These are phyloP conservation scores for Halcyon chelicuti DNA, from an alignment of 2,797 vertebrate genomes.

Conservation along the genomic window DNA sequence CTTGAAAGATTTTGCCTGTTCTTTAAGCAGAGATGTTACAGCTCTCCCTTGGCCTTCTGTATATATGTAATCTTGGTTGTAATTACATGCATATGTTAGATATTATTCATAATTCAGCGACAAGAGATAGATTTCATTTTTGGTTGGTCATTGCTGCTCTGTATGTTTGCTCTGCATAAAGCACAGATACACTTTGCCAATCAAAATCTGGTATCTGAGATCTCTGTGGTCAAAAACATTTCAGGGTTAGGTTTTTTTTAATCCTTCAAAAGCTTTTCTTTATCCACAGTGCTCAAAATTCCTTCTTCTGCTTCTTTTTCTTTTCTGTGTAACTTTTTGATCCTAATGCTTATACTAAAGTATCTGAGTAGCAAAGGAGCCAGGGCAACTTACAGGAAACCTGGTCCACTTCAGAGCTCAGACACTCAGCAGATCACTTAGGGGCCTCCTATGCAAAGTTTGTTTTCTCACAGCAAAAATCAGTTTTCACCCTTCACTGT, in stretches of 20 bases:
- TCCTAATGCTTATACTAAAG: background rate
- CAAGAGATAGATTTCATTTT: background rate
- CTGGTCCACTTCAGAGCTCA: background rate
- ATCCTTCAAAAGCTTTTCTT: background rate
- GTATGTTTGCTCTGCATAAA: background rate
- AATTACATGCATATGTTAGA: conserved; percentile 26
- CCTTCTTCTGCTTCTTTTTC: background rate
- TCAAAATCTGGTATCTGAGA: background rate
- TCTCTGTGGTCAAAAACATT: background rate
- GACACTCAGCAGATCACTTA: background rate
- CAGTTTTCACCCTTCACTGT: background rate
- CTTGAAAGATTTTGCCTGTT: background rate
- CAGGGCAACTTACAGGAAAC: background rate
- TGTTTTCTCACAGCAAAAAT: background rate
- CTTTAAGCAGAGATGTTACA: background rate
- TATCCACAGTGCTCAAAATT: background rate
- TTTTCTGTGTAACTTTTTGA: background rate
- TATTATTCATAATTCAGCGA: conserved; percentile 25
- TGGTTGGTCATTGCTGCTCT: conserved; percentile 11
- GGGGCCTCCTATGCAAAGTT: background rate
- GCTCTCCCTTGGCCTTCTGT: background rate
- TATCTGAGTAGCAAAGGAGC: background rate
- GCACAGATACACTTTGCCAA: background rate
- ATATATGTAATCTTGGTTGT: background rate
- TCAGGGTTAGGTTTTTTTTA: background rate